Conservation (phyloP, 2,888 invertebrate genomes). For the Caenorhabditis macrosperma region DNA sequence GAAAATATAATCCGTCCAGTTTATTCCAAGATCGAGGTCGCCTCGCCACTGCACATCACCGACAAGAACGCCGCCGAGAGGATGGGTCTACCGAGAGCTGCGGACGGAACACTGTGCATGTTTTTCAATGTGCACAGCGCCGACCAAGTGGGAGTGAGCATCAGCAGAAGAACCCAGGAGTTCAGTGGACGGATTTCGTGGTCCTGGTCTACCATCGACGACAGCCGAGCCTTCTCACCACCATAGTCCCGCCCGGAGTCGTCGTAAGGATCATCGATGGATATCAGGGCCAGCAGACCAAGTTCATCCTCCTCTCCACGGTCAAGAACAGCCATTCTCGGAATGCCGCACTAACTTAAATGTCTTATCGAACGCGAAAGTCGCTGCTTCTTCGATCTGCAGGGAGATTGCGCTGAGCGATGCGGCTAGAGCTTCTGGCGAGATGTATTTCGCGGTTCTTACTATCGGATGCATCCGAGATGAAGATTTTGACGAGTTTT, state of each 20-base stretch:
- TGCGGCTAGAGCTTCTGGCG: too few species aligned
- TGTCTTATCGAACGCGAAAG: too few species aligned
- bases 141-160: neutral
- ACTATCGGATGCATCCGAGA: too few species aligned
- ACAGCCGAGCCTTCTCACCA: neutral
- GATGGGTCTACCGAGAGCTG: neutral
- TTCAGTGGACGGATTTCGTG: neutral
- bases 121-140: neutral
- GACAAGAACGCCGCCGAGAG: neutral
- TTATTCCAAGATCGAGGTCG: neutral
- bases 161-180: neutral
- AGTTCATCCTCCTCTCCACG: neutral
- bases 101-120: neutral
- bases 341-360: too few species aligned
- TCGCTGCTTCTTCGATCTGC: too few species aligned
- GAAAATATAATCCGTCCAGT: neutral
- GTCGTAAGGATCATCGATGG: neutral
- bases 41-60: neutral
- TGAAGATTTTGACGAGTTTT: too few species aligned
- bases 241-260: neutral
- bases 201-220: neutral
- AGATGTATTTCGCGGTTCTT: too few species aligned
- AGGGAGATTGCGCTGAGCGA: too few species aligned
- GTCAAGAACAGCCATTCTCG: neutral
- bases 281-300: neutral